These are phyloP conservation scores for Protonemura montana DNA, from an alignment of 2,888 invertebrate genomes.

Conservation along the genomic window DNA sequence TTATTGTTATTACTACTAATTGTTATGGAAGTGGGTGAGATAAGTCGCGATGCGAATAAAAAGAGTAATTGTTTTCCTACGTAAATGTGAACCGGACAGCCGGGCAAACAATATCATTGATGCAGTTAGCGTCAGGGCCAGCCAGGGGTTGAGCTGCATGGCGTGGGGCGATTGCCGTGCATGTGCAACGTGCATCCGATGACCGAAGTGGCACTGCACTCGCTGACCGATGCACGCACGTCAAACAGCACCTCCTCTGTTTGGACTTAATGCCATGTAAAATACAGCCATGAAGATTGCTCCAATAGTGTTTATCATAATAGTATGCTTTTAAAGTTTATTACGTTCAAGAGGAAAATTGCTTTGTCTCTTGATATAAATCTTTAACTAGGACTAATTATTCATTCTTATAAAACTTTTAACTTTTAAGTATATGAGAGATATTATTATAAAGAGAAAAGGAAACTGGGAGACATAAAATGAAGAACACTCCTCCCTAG, in stretches of 20 bases:
- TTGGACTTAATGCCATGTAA: not conserved
- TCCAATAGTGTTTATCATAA: constrained; percentile 26
- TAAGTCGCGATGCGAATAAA: not conserved
- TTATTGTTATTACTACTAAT: constrained; percentile 24
- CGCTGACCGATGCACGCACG: not conserved
- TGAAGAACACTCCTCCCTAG: not conserved
- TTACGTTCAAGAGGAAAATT: not conserved
- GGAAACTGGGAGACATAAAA: constrained; percentile 1
- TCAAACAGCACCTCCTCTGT: not conserved
- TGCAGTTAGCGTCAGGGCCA: too few relatives aligned
- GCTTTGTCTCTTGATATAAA: constrained; percentile 31
- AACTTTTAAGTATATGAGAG: constrained; percentile 21
- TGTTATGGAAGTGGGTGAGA: constrained; percentile 37
- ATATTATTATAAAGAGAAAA: not conserved
- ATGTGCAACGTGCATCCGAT: not conserved
- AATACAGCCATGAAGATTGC: constrained; percentile 8
- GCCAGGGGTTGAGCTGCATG: too few relatives aligned
- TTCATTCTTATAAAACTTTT: constrained; percentile 9
- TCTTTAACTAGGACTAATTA: constrained; percentile 25
- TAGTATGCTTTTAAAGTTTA: constrained; percentile 24
- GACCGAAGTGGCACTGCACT: not conserved
- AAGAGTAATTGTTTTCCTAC: not conserved
- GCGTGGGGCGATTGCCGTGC: not conserved
- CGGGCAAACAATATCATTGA: too few relatives aligned
- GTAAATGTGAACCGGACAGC: constrained; percentile 8